Evolutionary conservation across 2,113 vertebrate species (phyloP).

Genomic region (Xiphophorus couchianus): DNA sequence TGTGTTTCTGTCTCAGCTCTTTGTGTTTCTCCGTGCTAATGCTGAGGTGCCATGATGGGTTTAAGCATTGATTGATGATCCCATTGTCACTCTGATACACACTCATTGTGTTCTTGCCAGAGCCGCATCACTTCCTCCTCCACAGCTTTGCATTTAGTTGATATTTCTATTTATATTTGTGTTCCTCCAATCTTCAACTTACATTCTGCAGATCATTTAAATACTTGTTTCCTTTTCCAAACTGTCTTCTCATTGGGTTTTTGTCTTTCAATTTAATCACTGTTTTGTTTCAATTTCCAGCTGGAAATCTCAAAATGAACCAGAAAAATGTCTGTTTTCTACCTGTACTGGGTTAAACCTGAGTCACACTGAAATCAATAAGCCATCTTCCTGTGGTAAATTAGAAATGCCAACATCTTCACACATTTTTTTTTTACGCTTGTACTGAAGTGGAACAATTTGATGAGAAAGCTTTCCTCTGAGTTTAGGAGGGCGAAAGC

Average conservation of each 20-base stretch:
- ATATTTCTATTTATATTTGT: neutral
- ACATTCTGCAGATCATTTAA: neutral
- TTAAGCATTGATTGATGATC: neutral
- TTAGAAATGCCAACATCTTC: neutral
- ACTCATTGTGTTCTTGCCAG: neutral
- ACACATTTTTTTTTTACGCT: neutral
- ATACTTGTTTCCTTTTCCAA: neutral
- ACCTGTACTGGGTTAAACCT: neutral
- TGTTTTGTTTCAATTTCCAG: neutral
- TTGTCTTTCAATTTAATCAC: neutral
- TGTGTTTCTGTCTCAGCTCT: neutral
- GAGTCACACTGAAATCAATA: constrained; percentile 27
- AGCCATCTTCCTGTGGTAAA: constrained; percentile 13
- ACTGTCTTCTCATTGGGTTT: neutral
- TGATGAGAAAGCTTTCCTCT: neutral
- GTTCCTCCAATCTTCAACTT: neutral
- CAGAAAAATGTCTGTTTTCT: neutral
- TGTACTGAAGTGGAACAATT: neutral
- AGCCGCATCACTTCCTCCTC: too few relatives aligned
- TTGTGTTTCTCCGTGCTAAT: neutral
- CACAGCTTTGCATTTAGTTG: neutral
- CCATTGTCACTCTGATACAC: neutral
- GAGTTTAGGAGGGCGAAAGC: neutral
- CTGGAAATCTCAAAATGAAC: neutral
- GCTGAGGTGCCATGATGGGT: neutral